phyloP scores from a whole-genome alignment of 2,113 vertebrate species.

The Bombycilla garrulus region DNA sequence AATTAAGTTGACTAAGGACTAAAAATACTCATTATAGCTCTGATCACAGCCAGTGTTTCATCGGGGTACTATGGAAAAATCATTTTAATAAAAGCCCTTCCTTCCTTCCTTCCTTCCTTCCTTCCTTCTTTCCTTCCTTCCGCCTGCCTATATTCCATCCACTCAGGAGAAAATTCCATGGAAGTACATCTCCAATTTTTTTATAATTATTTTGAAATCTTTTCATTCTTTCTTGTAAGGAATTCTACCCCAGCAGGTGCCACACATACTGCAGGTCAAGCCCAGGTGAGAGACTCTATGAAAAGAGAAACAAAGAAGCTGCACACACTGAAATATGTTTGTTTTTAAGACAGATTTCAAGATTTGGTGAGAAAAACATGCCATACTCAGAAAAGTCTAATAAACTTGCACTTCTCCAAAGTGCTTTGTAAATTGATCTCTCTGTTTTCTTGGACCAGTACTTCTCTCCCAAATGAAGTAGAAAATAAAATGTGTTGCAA shows the following conservation, averaged over 20 bases:
- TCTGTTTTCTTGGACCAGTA: not conserved
- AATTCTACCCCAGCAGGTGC: not conserved
- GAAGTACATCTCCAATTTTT: not conserved
- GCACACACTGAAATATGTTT: not conserved
- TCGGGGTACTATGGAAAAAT: not conserved
- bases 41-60: slow-evolving; percentile 1
- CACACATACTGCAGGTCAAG: not conserved
- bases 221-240: not conserved
- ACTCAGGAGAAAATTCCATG: not conserved
- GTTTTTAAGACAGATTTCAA: slow-evolving; percentile 11
- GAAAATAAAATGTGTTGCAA: slow-evolving; percentile 10
- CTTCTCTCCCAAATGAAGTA: not conserved
- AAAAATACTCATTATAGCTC: not conserved
- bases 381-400: not conserved
- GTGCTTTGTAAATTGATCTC: not conserved
- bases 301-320: not conserved
- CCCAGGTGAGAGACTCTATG: not conserved
- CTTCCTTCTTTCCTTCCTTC: not conserved
- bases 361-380: not conserved
- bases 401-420: not conserved
- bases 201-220: not conserved
- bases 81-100: not conserved
- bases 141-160: not conserved
- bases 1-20: slow-evolving; percentile 31
- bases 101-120: not conserved